Conservation (phyloP, 2,797 vertebrate species). For the Propithecus deckenii region DNA sequence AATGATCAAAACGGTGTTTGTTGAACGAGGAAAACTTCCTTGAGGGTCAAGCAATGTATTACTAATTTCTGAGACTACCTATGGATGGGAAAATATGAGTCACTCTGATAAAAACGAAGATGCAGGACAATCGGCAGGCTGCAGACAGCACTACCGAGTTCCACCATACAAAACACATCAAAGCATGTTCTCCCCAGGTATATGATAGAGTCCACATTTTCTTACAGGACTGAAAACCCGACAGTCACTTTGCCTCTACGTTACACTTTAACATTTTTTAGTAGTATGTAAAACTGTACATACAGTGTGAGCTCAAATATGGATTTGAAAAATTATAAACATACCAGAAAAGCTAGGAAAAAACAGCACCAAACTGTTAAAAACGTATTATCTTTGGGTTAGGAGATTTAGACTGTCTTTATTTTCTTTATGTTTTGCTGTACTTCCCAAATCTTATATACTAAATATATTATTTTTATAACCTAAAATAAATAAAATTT, state of each 20-base stretch:
- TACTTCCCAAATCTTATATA: not conserved
- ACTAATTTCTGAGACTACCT: not conserved
- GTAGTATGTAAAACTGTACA: not conserved
- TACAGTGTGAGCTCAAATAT: not conserved
- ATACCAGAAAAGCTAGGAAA: not conserved
- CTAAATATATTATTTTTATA: slow-evolving; percentile 1
- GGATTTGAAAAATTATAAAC: not conserved
- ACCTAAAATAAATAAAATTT: slow-evolving; percentile 24
- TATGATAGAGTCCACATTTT: not conserved
- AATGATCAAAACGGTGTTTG: not conserved
- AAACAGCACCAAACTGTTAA: not conserved
- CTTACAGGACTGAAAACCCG: not conserved
- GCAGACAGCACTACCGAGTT: not conserved
- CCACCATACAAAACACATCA: not conserved
- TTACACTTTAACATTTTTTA: not conserved
- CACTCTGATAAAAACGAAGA: slow-evolving; percentile 10
- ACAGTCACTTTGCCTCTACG: not conserved
- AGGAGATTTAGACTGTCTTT: not conserved
- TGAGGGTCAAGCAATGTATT: not conserved
- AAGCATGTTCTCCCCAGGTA: not conserved
- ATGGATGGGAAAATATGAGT: not conserved
- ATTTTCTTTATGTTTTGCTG: slow-evolving; percentile 16
- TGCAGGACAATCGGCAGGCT: not conserved
- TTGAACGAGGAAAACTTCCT: not conserved
- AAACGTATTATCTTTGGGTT: not conserved